Evolutionary conservation across 2,113 vertebrate genomes (phyloP), one percentile per base, ranked within the genome.

Genomic region (Tetraodon nigroviridis): DNA sequence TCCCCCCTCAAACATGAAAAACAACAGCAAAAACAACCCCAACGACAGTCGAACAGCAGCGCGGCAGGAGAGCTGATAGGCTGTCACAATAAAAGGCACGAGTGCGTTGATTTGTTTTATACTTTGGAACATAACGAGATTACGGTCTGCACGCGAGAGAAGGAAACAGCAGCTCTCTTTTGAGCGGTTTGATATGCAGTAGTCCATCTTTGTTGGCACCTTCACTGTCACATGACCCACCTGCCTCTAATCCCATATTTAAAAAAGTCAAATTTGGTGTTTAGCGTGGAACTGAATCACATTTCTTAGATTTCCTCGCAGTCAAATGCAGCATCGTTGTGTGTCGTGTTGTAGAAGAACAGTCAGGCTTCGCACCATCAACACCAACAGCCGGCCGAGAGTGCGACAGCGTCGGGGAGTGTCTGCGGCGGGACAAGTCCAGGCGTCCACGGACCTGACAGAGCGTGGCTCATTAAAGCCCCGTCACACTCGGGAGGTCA

Each of bases 391-490:
- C 62, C 59, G 71, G 24, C 54, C 8, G 51, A 56, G 58, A 68
- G 40, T 41, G 48, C 2, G 21, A 59, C 61, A 8, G 60, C 56
- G 79, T 70, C 64, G 49, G 57, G 57, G 54, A 51, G 77, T 69
- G 67, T 69, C 78, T 66, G 78, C 27, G 20, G 70, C 17, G 13
- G 73, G 67, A 78, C 55, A 15, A 51, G 75, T 69, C 73, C 67
- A 32, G 70, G 75, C 75, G 67, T 68, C 79, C 61, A 70, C 27
- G 21, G 69, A 68, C 73, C 54, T 86, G 78, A 85, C 85, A 85
- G 74, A 55, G 71, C 27, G 71, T 13, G 71, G 55, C 84, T 86
- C 84, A 85, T 87, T 84, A 89, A 85, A 79, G 69, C 67, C 55
- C 58, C 75, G 29, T 81, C 83, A 82, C 69, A 83, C 54, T 11